Conservation (phyloP, 2,113 vertebrate species). For the Columba janthina region DNA sequence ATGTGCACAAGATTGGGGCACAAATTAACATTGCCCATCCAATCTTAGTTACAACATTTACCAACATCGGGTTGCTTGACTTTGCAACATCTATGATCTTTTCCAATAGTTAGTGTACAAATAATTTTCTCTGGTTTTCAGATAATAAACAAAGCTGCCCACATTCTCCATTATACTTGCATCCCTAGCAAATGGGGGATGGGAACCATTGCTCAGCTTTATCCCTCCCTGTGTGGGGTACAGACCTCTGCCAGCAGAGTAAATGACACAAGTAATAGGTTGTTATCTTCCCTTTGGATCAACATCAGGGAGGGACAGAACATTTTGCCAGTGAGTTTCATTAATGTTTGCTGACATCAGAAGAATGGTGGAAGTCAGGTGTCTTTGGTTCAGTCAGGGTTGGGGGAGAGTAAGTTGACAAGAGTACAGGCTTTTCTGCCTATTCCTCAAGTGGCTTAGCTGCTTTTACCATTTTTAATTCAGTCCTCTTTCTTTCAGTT, state of each 20-base stretch:
- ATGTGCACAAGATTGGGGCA: not conserved
- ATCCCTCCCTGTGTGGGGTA: not conserved
- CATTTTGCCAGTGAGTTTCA: not conserved
- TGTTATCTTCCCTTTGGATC: not conserved
- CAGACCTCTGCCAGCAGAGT: not conserved
- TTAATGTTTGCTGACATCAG: not conserved
- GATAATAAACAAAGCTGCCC: not conserved
- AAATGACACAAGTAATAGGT: not conserved
- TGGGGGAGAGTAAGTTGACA: not conserved
- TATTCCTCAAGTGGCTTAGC: not conserved
- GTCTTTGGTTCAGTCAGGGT: not conserved
- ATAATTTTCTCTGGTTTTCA: not conserved
- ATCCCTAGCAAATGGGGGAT: not conserved
- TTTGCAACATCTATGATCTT: not conserved
- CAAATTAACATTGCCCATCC: not conserved
- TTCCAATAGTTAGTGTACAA: not conserved
- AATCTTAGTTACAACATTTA: not conserved
- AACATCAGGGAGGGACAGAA: not conserved
- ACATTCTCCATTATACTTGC: not conserved
- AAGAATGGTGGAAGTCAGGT: not conserved
- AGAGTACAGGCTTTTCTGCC: not conserved
- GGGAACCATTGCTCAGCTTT: not conserved
- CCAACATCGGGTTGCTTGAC: not conserved
- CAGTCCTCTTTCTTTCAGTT: not conserved
- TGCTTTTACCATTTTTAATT: not conserved